Base-by-base conservation (phyloP, 2,113 vertebrate species). In the Steatornis caripensis region DNA sequence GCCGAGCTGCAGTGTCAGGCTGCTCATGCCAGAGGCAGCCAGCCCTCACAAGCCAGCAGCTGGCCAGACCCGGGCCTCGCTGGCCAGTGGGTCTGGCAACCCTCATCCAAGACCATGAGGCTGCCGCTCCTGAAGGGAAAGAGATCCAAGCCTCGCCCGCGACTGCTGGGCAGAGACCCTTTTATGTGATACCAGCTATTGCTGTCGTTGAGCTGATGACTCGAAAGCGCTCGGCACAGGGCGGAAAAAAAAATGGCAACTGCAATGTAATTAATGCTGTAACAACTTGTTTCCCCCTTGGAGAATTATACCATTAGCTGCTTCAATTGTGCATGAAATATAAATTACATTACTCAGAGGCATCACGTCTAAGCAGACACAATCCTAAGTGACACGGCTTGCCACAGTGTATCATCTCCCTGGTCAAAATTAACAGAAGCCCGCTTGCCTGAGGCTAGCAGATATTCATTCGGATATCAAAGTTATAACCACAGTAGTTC, bases 291-390 rank as follows among this genome's bases (percentile, higher is more conserved):
- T 98, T 98, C 95, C 96, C 98, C 98, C 98, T 98, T 98, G 97
- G 98, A 98, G 98, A 98, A 98, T 98, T 98, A 98, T 97, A 98
- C 98, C 98, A 98, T 98, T 98, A 98, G 98, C 98, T 98, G 98
- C 98, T 98, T 98, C 98, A 98, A 98, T 98, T 98, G 98, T 98
- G 98, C 98, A 98, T 98, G 98, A 98, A 98, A 98, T 98, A 98
- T 98, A 98, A 98, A 98, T 98, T 98, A 98, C 98, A 98, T 98
- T 98, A 98, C 98, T 98, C 89, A 96, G 97, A 98, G 98, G 98
- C 98, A 98, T 98, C 97, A 91, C 91, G 97, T 98, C 77, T 96
- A 97, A 98, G 98, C 97, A 98, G 97, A 98, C 96, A 96, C 87
- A 95, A 98, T 98, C 97, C 98, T 98, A 98, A 98, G 97, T 98